phyloP scores from a whole-genome alignment of 2,797 vertebrate species.

The Lerista edwardsae region DNA sequence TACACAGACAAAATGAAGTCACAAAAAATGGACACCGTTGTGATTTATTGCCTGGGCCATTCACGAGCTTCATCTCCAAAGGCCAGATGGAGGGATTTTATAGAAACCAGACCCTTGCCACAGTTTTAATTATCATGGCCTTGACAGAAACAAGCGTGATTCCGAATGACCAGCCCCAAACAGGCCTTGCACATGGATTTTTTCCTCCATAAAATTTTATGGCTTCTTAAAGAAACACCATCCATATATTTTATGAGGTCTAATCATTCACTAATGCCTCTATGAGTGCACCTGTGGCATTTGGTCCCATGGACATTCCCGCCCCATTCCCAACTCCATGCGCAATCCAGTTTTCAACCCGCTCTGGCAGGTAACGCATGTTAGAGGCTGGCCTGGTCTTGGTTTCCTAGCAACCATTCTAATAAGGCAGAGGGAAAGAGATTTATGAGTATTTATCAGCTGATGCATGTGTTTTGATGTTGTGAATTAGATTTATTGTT shows the following conservation, averaged over 20 bases:
- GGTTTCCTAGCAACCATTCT: conserved; percentile 21
- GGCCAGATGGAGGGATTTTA: conserved; percentile 81
- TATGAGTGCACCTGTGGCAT: conserved; percentile 74
- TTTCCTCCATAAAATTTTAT: conserved; percentile 73
- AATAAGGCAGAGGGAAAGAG: conserved; percentile 43
- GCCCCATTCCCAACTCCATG: not conserved
- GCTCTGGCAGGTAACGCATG: conserved; percentile 41
- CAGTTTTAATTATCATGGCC: conserved; percentile 85
- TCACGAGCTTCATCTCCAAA: conserved; percentile 55
- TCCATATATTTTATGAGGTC: conserved; percentile 67
- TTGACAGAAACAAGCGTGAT: conserved; percentile 77
- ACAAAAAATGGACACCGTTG: conserved; percentile 52
- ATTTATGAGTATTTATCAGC: conserved; percentile 59
- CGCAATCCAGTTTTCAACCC: conserved; percentile 44
- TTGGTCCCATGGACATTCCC: conserved; percentile 69
- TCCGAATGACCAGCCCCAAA: conserved; percentile 68
- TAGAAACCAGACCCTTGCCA: conserved; percentile 81
- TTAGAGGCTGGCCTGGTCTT: conserved; percentile 24
- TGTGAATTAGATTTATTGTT: conserved; percentile 7
- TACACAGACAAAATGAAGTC: conserved; percentile 69
- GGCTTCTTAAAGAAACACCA: conserved; percentile 76
- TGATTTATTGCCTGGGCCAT: conserved; percentile 68
- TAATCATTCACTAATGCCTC: conserved; percentile 66
- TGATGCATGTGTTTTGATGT: not conserved
- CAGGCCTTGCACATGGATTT: conserved; percentile 62